Base-by-base conservation (phyloP, 2,797 vertebrate species). In the Vireo griseus region DNA sequence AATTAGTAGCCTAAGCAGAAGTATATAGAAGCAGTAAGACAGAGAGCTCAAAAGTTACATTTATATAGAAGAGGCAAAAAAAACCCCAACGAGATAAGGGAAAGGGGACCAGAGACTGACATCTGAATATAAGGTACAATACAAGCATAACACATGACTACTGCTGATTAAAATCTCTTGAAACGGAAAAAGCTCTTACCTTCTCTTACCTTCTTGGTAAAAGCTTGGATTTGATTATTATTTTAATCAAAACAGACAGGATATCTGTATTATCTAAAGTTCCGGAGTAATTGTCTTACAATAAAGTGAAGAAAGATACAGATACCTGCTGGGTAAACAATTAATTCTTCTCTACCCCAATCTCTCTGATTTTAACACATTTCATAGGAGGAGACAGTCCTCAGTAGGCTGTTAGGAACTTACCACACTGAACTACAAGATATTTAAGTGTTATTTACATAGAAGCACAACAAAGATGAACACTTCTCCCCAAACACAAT, bases 61-160 rank as follows among this genome's bases (percentile, higher is more conserved):
- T 84, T 67, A 73, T 17, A 47, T 0, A 42, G 15, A 71, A 52
- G 9, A 2, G 11, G 6, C 15, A n/a, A 71, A 37, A 47, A 44
- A 1, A 5, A 8, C 0, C 0, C 1, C 15, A 57, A n/a, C 9
- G 7, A 83, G 16, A n/a, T 21, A 50, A 39, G 25, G 73, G 33
- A 61, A 19, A 63, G 6, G 13, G 5, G 11, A 14, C 7, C 22
- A 92, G 20, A 76, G 63, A 89, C 21, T 44, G 31, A n/a, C 0
- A 2, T 44, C 22, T 57, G 67, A 62, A 58, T 63, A 10, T 31
- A 69, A 69, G 4, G 24, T 8, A 31, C 7, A 55, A 54, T 19
- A 50, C 7, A 68, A 89, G 44, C 29, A 10, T 21, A 66, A 55
- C 20, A 66, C 17, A 13, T 22, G 10, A 79, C 59, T 57, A 79